phyloP scores from a whole-genome alignment of 1,140 invertebrate species.

The Ooceraea biroi region DNA sequence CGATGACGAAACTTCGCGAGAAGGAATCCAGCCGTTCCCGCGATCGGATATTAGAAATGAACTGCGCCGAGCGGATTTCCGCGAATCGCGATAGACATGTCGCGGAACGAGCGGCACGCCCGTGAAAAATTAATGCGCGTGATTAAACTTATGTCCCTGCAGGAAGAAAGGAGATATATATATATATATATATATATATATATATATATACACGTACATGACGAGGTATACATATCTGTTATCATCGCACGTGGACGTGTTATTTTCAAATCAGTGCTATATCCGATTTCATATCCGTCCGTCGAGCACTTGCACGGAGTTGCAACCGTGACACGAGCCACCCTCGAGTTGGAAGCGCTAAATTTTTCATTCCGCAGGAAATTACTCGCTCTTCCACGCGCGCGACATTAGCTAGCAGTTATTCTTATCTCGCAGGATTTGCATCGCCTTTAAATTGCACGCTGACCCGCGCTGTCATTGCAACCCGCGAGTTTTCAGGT shows the following conservation, averaged over 20 bases:
- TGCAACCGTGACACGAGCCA: conserved; percentile 6
- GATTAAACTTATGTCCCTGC: conserved; percentile 42
- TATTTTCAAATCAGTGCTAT: conserved; percentile 27
- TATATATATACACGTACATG: no score
- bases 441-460: conserved; percentile 36
- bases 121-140: conserved; percentile 32
- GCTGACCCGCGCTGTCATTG: conserved; percentile 65
- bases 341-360: conserved; percentile 18
- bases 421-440: conserved; percentile 22
- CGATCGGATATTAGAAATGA: conserved; percentile 36
- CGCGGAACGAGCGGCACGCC: conserved; percentile 6
- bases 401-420: conserved; percentile 32
- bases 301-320: neutral
- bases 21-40: conserved; percentile 30
- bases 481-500: conserved; percentile 40
- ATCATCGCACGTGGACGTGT: neutral
- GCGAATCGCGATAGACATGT: conserved; percentile 22
- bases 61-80: neutral
- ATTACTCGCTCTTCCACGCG: neutral
- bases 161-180: conserved; percentile 6
- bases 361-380: conserved; percentile 49
- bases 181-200: no score
- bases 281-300: neutral
- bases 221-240: conserved; percentile 24
- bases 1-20: conserved; percentile 57